Conservation (phyloP, 2,797 vertebrate species). For the Pyrocephalus nanus region DNA sequence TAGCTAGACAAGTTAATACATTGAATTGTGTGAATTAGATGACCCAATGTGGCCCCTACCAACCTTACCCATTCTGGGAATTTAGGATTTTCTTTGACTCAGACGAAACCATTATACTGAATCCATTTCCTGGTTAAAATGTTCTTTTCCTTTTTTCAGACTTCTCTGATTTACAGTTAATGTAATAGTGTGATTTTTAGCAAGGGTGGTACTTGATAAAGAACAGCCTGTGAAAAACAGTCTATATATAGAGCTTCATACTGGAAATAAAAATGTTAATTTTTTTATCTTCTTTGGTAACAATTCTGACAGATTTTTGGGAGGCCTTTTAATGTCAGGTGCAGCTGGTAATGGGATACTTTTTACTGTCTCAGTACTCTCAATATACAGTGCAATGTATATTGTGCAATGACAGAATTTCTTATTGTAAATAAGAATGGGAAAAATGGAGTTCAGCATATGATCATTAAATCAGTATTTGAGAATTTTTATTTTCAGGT, state of each 20-base stretch:
- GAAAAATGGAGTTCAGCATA: neutral
- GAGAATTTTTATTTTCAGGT: neutral
- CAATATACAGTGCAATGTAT: neutral
- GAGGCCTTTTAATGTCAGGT: neutral
- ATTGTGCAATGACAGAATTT: neutral
- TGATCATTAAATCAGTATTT: neutral
- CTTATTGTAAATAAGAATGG: neutral
- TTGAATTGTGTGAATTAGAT: neutral
- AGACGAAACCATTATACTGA: neutral
- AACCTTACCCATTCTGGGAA: neutral
- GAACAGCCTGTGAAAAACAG: neutral
- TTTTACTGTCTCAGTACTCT: neutral
- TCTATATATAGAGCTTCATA: neutral
- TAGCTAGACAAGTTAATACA: neutral
- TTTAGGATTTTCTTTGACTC: neutral
- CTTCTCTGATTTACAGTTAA: neutral
- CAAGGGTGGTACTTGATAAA: neutral
- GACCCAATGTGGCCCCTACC: neutral
- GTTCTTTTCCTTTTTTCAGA: neutral
- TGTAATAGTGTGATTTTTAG: neutral
- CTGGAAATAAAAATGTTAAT: neutral
- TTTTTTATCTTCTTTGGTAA: neutral
- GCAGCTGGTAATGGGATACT: neutral
- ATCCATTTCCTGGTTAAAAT: neutral
- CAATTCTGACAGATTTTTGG: neutral